Evolutionary conservation across 2,888 invertebrate species (phyloP).

Genomic region (Cylloceria caligata): DNA sequence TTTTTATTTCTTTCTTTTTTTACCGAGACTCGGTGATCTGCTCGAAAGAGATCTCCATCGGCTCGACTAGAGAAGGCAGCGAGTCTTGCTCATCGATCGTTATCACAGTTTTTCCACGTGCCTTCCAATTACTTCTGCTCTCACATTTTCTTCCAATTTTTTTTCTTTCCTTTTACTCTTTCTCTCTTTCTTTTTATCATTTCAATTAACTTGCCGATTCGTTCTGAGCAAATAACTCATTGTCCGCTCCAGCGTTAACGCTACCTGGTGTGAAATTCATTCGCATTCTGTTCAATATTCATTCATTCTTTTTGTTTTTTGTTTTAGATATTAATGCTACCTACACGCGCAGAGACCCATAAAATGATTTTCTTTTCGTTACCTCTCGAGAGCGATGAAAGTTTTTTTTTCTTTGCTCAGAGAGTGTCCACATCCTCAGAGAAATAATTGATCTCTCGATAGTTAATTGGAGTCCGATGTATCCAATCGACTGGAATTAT

Average conservation of each 20-base stretch:
- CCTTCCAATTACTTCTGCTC: constrained; percentile 30
- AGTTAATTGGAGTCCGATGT: too few species aligned
- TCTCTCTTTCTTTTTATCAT: background rate
- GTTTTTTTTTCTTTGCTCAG: background rate
- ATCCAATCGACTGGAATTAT: too few species aligned
- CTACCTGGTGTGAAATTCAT: background rate
- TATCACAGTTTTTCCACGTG: constrained; percentile 52
- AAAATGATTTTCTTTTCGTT: background rate
- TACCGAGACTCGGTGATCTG: background rate
- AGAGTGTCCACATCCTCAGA: background rate
- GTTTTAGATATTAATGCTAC: background rate
- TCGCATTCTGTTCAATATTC: background rate
- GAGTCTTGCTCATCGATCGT: constrained; percentile 51
- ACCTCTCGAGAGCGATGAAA: background rate
- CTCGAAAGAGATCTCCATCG: background rate
- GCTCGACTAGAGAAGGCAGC: background rate
- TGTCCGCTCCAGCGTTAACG: background rate
- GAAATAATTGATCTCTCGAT: too few species aligned
- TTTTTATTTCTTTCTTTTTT: background rate
- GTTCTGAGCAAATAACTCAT: background rate
- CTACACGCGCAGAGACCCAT: background rate
- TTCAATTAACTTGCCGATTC: constrained; percentile 18
- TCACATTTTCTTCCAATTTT: background rate
- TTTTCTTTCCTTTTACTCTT: background rate
- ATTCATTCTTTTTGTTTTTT: too few species aligned